Base-by-base conservation (phyloP, 2,797 vertebrate genomes). In the Silurus lanzhouensis region DNA sequence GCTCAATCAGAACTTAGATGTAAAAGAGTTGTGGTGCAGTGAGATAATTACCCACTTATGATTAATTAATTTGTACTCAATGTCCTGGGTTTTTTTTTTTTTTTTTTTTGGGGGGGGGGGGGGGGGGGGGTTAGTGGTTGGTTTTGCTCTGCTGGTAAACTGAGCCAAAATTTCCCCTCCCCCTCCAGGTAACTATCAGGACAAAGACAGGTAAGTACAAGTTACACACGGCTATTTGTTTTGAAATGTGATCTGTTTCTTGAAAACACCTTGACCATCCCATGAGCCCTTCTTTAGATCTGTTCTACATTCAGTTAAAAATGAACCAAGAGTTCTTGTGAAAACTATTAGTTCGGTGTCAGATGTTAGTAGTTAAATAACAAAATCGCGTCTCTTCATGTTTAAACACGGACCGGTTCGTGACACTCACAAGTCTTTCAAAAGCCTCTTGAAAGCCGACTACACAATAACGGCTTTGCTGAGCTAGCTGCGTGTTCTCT, bases 151-250 rank as follows among this genome's bases (percentile, higher is more conserved):
- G 87, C 84, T 90, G 88, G 78, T 66, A 83, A 88, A 78, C 87
- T 68, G 84, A 91, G 86, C 89, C 84, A 88, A 83, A 88, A 52
- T 85, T 87, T 85, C 76, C 85, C 84, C 86, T 63, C 22, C 46
- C 60, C 82, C 27, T 55, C 71, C 38, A 48, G 57, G 92, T 94
- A 91, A 94, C 93, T 90, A 92, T 90, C 83, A 88, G 91, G 90
- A 94, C 94, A 93, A 90, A 91, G 90, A 94, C 95, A 94, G 90
- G 95, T 92, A 92, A 88, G 91, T 91, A 93, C 94, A 95, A 91
- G 95, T 87, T 87, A 38, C 79, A 70, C 84, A 17, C 52, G 86
- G 85, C 77, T 89, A 87, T 91, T 88, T 91, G 93, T 95, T 95
- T 93, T 94, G 93, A 94, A 95, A 95, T 58, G 60, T 89, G 92